phyloP scores from a whole-genome alignment of 2,113 vertebrate species.

The Excalfactoria chinensis region DNA sequence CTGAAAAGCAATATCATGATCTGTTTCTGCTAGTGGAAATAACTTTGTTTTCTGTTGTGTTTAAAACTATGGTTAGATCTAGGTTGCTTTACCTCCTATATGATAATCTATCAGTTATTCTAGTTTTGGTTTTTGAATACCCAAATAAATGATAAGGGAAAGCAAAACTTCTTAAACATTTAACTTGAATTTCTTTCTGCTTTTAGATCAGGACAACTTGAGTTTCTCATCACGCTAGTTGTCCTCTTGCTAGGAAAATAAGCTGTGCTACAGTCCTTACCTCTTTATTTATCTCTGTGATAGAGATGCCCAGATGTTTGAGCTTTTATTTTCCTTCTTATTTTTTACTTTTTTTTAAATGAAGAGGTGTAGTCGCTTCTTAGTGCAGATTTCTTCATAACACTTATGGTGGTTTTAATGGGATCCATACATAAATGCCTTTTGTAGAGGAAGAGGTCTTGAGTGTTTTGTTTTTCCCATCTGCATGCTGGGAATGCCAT shows the following conservation, averaged over 20 bases:
- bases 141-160: background rate
- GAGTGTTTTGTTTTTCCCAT: constrained; percentile 4
- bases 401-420: background rate
- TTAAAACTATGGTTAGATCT: background rate
- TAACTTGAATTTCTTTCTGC: background rate
- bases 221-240: background rate
- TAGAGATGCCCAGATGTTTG: background rate
- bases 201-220: background rate
- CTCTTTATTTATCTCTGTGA: background rate
- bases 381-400: background rate
- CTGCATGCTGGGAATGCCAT: background rate
- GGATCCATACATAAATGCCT: background rate
- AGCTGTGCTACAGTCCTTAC: constrained; percentile 4
- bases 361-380: background rate
- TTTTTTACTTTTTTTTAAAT: background rate
- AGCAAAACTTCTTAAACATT: background rate
- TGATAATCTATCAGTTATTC: background rate
- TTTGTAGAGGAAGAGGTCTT: background rate
- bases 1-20: background rate
- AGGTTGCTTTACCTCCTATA: background rate
- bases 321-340: background rate
- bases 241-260: background rate
- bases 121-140: background rate
- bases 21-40: background rate
- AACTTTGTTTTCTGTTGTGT: background rate